Evolutionary conservation across 2,113 vertebrate genomes (phyloP), one percentile per base, ranked within the genome.

Genomic region (Mesitornis unicolor): DNA sequence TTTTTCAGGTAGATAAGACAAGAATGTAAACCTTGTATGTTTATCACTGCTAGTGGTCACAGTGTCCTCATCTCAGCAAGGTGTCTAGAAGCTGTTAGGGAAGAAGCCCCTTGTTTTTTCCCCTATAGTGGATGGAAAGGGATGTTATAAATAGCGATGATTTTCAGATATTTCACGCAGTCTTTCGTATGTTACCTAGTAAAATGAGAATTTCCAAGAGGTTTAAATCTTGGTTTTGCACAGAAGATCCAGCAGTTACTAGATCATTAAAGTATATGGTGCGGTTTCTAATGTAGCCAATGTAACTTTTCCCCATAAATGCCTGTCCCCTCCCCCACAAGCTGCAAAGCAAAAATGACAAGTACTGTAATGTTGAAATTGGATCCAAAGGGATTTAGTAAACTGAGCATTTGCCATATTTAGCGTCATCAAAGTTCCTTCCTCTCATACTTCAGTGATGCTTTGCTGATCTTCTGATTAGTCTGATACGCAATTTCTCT

Each of bases 401-500:
- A 98, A 98, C 98, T 94, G 97, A 98, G 97, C 96, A 95, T 98
- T 98, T 98, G 98, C 98, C 98, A 98, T 98, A 98, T 99, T 98
- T 98, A 98, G 98, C 97, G 93, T 98, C 98, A 97, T 98, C 98
- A 98, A 98, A 99, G 98, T 98, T 98, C 97, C 97, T 96, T 98
- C 98, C 98, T 98, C 98, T 98, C 97, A 98, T 98, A 98, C 98
- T 98, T 97, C 95, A 97, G 25, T 96, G 97, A 97, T 98, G 98
- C 97, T 98, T 98, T 98, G 95, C 97, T 97, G 97, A 98, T 98
- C 96, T 98, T 98, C 98, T 98, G 98, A 98, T 98, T 98, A 98
- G 97, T 98, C 98, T 98, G 98, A 99, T 98, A 97, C 67, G 96
- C 96, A 95, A 51, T 92, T 95, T 95, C 94, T 94, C 89, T 96